phyloP scores from a whole-genome alignment of 2,797 vertebrate genomes.

The Amphiprion clarkii region DNA sequence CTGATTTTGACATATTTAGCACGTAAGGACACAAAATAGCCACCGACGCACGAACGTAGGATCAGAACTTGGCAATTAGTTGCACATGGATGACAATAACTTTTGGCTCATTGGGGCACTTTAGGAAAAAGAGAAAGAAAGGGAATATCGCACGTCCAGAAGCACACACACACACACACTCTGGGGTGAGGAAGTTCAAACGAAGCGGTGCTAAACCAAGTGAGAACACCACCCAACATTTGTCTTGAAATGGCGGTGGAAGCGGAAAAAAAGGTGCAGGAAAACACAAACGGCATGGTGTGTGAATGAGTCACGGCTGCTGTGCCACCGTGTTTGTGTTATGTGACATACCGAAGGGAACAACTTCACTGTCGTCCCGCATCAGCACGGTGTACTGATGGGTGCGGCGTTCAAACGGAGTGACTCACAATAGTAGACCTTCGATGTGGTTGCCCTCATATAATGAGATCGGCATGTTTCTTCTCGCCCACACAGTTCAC shows the following conservation, averaged over 20 bases:
- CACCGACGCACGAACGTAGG: too few relatives aligned
- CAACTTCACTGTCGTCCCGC: slow-evolving; percentile 47
- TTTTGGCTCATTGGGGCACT: too few relatives aligned
- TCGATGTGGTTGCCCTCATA: slow-evolving; percentile 44
- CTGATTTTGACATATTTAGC: background rate
- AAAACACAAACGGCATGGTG: slow-evolving; percentile 12
- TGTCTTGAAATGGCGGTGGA: slow-evolving; percentile 1
- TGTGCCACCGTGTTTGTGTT: slow-evolving; percentile 50
- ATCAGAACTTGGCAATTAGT: too few relatives aligned
- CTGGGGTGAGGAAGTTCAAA: slow-evolving; percentile 1
- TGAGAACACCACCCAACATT: slow-evolving; percentile 2
- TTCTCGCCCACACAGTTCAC: slow-evolving; percentile 45
- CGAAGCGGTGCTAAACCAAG: background rate
- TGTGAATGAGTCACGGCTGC: slow-evolving; percentile 58
- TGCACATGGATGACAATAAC: too few relatives aligned
- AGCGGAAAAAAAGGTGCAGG: background rate
- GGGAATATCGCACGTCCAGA: too few relatives aligned
- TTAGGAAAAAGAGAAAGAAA: too few relatives aligned
- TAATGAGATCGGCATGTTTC: slow-evolving; percentile 60
- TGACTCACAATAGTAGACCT: slow-evolving; percentile 56
- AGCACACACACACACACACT: too few relatives aligned
- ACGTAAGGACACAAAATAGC: too few relatives aligned
- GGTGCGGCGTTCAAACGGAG: slow-evolving; percentile 48
- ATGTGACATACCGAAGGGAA: slow-evolving; percentile 60
- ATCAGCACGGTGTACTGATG: slow-evolving; percentile 36